A percentile compares a stretch with the other conserved stretches of the same genome.
Conservation (phyloP, 1,140 invertebrate species). For the Ips nitidus region DNA sequence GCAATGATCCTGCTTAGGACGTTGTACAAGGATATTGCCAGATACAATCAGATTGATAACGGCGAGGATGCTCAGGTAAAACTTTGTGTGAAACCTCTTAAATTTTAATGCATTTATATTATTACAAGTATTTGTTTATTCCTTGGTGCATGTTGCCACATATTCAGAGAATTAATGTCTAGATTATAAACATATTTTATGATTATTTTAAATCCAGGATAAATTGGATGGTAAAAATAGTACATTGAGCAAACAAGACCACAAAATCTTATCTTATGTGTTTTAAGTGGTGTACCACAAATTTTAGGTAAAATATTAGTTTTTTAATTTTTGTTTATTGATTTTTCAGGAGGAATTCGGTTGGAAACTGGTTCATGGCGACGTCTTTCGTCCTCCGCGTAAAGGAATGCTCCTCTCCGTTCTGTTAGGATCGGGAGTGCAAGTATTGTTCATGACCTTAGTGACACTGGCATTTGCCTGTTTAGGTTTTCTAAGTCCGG, state of each 20-base stretch:
- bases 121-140: no score
- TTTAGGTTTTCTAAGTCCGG: slow-evolving; percentile 95
- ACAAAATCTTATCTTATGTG: no score
- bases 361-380: slow-evolving; percentile 97
- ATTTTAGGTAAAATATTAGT: no score
- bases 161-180: no score
- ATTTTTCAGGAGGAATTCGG: slow-evolving; percentile 91
- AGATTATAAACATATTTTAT: no score
- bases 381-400: slow-evolving; percentile 93
- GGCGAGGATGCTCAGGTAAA: slow-evolving; percentile 87
- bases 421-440: slow-evolving; percentile 90
- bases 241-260: no score
- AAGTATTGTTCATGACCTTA: slow-evolving; percentile 81
- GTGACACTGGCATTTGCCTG: slow-evolving; percentile 92
- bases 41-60: slow-evolving; percentile 96
- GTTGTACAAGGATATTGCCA: slow-evolving; percentile 96
- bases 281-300: no score
- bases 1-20: slow-evolving; percentile 98
- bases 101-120: not conserved
- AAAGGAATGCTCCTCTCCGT: slow-evolving; percentile 96
- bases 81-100: not conserved
- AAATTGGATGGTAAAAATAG: no score
- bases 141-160: no score
- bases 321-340: no score
- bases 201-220: no score